Conservation (phyloP, 2,797 vertebrate species). For the Petrocephalus schoutedeni region DNA sequence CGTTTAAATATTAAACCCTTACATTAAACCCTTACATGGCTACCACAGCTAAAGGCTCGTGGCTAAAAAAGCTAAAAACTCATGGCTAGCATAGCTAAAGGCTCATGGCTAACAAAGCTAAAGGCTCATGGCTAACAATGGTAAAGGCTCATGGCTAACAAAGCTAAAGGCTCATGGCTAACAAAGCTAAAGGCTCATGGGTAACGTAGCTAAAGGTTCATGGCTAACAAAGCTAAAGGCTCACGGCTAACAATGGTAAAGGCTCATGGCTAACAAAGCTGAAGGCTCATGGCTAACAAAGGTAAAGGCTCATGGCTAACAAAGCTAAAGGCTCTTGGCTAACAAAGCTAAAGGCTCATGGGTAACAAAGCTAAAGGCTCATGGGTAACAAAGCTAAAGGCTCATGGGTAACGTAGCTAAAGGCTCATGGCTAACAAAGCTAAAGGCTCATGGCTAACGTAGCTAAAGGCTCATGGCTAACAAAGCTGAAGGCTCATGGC, state of each 20-base stretch:
- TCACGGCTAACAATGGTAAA: no score
- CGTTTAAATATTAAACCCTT: conserved; percentile 26
- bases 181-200: neutral
- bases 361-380: neutral
- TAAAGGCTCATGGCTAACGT: neutral
- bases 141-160: no score
- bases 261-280: no score
- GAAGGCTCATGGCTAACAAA: neutral
- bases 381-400: no score
- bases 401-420: conserved; percentile 1
- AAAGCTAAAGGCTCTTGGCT: neutral
- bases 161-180: neutral
- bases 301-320: neutral
- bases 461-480: neutral
- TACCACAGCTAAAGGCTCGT: neutral
- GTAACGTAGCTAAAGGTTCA: neutral
- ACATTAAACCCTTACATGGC: conserved; percentile 7
- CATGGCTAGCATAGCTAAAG: neutral
- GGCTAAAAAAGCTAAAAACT: neutral
- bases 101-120: neutral
- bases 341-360: neutral
- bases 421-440: neutral
- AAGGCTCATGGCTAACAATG: no score
- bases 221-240: neutral
- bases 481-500: no score